phyloP scores from a whole-genome alignment of 2,888 invertebrate species.

The Catocala nupta region DNA sequence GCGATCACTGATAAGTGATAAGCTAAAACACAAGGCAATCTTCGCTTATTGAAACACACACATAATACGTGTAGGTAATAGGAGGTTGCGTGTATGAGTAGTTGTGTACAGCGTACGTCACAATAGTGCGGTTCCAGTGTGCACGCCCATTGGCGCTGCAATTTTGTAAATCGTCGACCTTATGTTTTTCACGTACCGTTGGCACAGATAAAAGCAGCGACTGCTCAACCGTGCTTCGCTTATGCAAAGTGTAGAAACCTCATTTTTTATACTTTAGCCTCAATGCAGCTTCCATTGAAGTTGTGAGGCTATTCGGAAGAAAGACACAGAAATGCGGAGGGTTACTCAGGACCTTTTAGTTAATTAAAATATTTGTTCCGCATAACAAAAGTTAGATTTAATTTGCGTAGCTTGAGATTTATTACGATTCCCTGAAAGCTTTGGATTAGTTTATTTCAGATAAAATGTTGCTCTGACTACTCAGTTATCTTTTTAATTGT shows the following conservation, averaged over 20 bases:
- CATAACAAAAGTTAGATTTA: conserved; percentile 37
- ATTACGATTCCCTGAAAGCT: conserved; percentile 28
- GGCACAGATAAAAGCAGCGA: conserved; percentile 56
- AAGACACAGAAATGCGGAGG: conserved; percentile 7
- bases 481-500: conserved; percentile 45
- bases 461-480: conserved; percentile 16
- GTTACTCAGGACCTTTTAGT: conserved; percentile 26
- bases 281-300: conserved; percentile 27
- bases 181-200: conserved; percentile 58
- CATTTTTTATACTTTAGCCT: conserved; percentile 23
- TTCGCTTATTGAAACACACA: conserved; percentile 29
- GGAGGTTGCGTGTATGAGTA: conserved; percentile 36
- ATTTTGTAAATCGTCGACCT: conserved; percentile 58
- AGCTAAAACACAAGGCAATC: conserved; percentile 6
- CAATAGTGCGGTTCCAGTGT: conserved; percentile 48
- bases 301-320: conserved; percentile 7
- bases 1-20: conserved; percentile 7
- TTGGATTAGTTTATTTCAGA: conserved; percentile 35
- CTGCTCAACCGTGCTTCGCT: conserved; percentile 50
- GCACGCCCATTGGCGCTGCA: conserved; percentile 53
- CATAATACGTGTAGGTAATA: conserved; percentile 24
- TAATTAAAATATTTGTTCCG: conserved; percentile 45
- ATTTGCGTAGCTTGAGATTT: conserved; percentile 41
- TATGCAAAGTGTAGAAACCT: conserved; percentile 45
- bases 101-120: conserved; percentile 20